Conservation (phyloP, 2,113 vertebrate genomes). For the Ciconia stormi region DNA sequence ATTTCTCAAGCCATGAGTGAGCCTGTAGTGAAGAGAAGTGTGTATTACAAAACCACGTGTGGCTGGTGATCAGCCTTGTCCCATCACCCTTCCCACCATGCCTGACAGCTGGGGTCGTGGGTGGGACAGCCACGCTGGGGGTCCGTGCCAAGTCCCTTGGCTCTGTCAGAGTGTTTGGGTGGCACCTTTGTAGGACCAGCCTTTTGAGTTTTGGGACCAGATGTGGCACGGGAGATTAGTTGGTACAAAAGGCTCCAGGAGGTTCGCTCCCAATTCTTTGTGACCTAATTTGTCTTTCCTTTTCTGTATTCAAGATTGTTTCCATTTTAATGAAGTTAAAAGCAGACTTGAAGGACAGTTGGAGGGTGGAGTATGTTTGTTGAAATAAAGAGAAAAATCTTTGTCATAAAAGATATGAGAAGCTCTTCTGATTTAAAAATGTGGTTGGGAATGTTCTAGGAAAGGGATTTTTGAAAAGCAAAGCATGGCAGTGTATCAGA, state of each 20-base stretch:
- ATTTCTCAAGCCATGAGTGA: not conserved
- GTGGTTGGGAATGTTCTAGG: not conserved
- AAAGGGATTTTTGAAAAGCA: not conserved
- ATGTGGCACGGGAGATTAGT: not conserved
- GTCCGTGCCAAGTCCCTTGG: not conserved
- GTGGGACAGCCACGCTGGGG: not conserved
- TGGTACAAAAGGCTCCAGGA: not conserved
- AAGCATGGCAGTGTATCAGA: not conserved
- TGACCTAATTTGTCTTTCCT: not conserved
- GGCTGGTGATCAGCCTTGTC: not conserved
- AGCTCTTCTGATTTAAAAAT: not conserved
- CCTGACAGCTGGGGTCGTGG: not conserved
- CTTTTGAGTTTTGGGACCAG: not conserved
- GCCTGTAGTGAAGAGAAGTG: not conserved
- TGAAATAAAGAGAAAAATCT: not conserved
- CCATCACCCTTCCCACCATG: not conserved
- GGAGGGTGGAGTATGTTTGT: not conserved
- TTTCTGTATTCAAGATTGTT: not conserved
- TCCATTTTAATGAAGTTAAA: not conserved
- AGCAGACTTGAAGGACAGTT: not conserved
- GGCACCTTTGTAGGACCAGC: not conserved
- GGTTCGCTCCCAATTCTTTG: not conserved
- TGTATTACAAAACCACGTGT: not conserved
- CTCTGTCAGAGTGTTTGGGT: not conserved
- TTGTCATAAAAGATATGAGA: not conserved